Conservation (phyloP, 2,888 invertebrate species). For the Nomada goodeniana region DNA sequence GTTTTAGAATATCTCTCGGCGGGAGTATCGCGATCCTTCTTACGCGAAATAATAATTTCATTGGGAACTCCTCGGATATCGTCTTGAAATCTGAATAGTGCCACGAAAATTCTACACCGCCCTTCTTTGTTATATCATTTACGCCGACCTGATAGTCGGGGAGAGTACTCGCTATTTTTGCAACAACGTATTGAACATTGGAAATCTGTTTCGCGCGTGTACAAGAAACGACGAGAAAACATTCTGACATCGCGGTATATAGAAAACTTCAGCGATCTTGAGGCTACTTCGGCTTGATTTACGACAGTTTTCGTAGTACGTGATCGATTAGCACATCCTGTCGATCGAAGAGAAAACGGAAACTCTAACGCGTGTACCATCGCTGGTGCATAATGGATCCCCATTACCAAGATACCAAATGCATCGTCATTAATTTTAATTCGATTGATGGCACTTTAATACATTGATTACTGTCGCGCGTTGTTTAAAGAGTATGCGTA, state of each 20-base stretch:
- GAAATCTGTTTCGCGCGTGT: too few species aligned
- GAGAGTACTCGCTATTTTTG: too few species aligned
- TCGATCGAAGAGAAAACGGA: conserved; percentile 16
- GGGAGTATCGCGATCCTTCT: conserved; percentile 7
- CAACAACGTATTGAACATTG: too few species aligned
- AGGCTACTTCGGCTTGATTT: too few species aligned
- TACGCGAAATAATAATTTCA: conserved; percentile 29
- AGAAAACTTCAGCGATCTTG: background rate
- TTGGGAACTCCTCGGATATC: background rate
- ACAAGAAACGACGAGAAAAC: too few species aligned
- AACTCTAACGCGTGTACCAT: conserved; percentile 12
- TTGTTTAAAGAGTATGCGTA: conserved; percentile 16
- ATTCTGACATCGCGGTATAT: too few species aligned
- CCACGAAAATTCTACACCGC: background rate
- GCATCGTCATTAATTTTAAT: conserved; percentile 21
- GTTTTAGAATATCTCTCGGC: conserved; percentile 16
- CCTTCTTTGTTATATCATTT: too few species aligned
- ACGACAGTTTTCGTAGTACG: conserved; percentile 7
- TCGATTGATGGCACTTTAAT: conserved; percentile 19
- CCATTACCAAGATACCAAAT: conserved; percentile 19
- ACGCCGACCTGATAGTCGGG: too few species aligned
- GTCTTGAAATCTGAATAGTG: background rate
- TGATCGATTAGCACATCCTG: conserved; percentile 1
- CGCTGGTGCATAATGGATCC: background rate
- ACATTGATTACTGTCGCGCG: conserved; percentile 12